These are phyloP conservation scores for Felis chaus DNA, from an alignment of 2,113 vertebrate species.

Conservation along the genomic window DNA sequence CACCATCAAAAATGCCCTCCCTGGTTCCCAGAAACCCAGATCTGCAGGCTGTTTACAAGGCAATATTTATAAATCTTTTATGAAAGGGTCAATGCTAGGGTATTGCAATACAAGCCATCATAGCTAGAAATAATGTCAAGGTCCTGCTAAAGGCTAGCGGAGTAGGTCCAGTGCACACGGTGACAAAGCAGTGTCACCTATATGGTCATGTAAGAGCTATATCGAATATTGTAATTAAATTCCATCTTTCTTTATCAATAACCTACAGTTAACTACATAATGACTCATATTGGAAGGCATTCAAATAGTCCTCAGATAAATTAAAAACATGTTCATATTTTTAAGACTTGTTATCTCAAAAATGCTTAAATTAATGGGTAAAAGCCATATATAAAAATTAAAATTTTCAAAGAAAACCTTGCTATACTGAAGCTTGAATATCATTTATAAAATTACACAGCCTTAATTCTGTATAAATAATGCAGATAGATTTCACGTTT, in stretches of 20 bases:
- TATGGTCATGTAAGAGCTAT: neutral
- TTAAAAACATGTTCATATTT: neutral
- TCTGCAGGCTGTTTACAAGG: neutral
- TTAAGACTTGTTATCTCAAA: neutral
- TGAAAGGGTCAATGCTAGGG: conserved; percentile 65
- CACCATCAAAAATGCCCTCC: neutral
- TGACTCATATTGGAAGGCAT: neutral
- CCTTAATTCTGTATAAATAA: neutral
- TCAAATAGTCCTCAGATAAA: conserved; percentile 2
- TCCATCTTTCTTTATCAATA: neutral
- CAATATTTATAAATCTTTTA: conserved; percentile 69
- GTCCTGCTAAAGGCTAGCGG: neutral
- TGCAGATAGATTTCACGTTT: neutral
- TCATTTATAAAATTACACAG: neutral
- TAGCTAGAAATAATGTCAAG: neutral
- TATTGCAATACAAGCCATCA: conserved; percentile 7
- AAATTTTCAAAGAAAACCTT: neutral
- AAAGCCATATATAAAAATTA: neutral
- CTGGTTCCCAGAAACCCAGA: conserved; percentile 4
- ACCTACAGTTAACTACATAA: neutral
- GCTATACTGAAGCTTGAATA: neutral
- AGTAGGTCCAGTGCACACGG: neutral
- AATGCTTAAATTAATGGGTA: neutral
- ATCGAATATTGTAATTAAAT: neutral
- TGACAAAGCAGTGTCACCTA: neutral